A percentile compares a stretch with the other conserved stretches of the same genome.
Evolutionary conservation across 2,888 invertebrate species (phyloP).

Genomic region (Troides helena): DNA sequence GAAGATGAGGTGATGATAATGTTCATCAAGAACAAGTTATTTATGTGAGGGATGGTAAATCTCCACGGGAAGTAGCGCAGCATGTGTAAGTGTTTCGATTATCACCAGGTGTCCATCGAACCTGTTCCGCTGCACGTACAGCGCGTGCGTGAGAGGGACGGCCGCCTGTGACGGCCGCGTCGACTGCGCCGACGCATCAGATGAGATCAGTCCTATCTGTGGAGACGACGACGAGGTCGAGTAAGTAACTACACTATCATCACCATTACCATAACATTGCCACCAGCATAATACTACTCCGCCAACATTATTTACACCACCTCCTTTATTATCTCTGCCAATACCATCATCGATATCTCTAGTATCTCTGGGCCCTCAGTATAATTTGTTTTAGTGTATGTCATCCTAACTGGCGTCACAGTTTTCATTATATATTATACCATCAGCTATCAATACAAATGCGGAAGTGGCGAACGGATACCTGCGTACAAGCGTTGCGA

Average conservation of each 20-base stretch:
- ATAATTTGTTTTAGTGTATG: too few relatives aligned
- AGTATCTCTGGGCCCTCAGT: too few relatives aligned
- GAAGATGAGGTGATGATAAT: constrained; percentile 36
- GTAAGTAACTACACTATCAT: constrained; percentile 20
- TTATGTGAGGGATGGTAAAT: too few relatives aligned
- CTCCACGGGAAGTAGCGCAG: too few relatives aligned
- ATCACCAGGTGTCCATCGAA: constrained; percentile 54
- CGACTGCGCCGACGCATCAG: constrained; percentile 38
- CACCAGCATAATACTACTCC: too few relatives aligned
- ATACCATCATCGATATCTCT: too few relatives aligned
- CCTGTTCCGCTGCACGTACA: constrained; percentile 74
- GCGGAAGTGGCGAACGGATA: constrained; percentile 52
- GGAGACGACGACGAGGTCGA: constrained; percentile 18
- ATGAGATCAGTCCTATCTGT: constrained; percentile 35
- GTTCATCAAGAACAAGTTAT: not conserved
- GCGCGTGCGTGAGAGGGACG: constrained; percentile 72
- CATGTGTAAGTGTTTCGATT: too few relatives aligned
- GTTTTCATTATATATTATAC: too few relatives aligned
- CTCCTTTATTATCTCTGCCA: too few relatives aligned
- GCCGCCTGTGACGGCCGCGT: constrained; percentile 50
- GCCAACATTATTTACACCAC: too few relatives aligned
- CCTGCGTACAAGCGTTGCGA: constrained; percentile 53
- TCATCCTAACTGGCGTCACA: too few relatives aligned
- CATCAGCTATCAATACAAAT: constrained; percentile 54
- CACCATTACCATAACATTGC: not conserved